phyloP scores from a whole-genome alignment of 2,113 vertebrate species.

The Pachycephala philippinensis region DNA sequence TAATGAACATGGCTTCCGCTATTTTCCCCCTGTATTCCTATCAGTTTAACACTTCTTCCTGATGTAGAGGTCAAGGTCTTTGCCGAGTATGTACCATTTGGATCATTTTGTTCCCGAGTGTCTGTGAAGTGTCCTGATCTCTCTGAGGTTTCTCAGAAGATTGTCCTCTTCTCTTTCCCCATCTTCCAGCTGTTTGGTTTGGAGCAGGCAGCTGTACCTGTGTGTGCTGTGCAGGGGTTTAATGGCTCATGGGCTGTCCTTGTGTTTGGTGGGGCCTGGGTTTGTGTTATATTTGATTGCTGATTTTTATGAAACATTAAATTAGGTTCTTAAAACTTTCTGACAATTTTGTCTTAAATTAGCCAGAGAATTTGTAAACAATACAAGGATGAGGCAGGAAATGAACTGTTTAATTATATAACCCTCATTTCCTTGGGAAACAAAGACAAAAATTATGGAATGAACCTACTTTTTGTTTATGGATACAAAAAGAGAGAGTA shows the following conservation, averaged over 20 bases:
- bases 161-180: background rate
- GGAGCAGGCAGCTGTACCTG: background rate
- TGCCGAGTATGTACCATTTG: fast-evolving
- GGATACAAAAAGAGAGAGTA: background rate
- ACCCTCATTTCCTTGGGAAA: background rate
- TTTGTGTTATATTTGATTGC: background rate
- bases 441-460: background rate
- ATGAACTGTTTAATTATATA: background rate
- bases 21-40: background rate
- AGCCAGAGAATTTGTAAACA: background rate
- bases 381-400: background rate
- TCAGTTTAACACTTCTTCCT: background rate
- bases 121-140: background rate
- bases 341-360: background rate
- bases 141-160: background rate
- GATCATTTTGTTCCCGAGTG: background rate
- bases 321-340: background rate
- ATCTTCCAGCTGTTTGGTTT: background rate
- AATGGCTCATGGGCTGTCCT: background rate
- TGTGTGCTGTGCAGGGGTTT: background rate
- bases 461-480: background rate
- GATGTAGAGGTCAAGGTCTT: background rate
- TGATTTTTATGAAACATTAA: background rate
- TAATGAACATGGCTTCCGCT: background rate
- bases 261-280: background rate